Percentiles rank a stretch among this genome's conserved stretches.
Conservation (phyloP, 2,797 vertebrate genomes). For the Bucorvus abyssinicus region DNA sequence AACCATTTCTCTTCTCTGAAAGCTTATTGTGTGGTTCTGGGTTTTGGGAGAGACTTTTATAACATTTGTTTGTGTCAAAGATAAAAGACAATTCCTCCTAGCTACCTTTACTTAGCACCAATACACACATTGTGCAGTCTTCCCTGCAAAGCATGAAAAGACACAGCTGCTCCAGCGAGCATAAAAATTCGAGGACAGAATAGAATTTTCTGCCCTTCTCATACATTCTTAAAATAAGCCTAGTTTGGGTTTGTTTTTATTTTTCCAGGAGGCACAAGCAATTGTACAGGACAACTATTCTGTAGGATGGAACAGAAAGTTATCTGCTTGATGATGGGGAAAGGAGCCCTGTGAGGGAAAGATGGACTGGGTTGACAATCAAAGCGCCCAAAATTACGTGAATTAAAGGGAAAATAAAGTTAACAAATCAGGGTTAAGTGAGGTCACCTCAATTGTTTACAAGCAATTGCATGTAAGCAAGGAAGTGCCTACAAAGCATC, state of each 20-base stretch:
- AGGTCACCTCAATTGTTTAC: not conserved
- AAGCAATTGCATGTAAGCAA: not conserved
- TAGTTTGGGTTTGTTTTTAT: not conserved
- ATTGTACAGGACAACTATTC: not conserved
- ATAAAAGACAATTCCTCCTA: not conserved
- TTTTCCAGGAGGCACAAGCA: not conserved
- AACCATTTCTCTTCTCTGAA: slow-evolving; percentile 32
- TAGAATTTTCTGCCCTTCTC: not conserved
- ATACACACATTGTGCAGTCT: not conserved
- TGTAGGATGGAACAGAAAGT: not conserved
- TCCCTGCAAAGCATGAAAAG: not conserved
- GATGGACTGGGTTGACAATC: not conserved
- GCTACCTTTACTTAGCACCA: slow-evolving; percentile 5
- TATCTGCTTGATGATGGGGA: not conserved
- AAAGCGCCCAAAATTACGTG: not conserved
- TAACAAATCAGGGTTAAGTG: not conserved
- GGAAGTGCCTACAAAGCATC: not conserved
- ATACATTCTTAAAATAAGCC: not conserved
- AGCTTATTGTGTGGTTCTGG: slow-evolving; percentile 14
- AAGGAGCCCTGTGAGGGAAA: not conserved
- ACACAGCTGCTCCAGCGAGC: not conserved
- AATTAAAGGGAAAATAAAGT: not conserved
- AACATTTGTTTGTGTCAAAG: slow-evolving; percentile 23
- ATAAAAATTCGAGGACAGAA: not conserved
- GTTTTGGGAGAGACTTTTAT: slow-evolving; percentile 13